Base-by-base conservation (phyloP, 1,140 invertebrate genomes). In the Helicoverpa zea region DNA sequence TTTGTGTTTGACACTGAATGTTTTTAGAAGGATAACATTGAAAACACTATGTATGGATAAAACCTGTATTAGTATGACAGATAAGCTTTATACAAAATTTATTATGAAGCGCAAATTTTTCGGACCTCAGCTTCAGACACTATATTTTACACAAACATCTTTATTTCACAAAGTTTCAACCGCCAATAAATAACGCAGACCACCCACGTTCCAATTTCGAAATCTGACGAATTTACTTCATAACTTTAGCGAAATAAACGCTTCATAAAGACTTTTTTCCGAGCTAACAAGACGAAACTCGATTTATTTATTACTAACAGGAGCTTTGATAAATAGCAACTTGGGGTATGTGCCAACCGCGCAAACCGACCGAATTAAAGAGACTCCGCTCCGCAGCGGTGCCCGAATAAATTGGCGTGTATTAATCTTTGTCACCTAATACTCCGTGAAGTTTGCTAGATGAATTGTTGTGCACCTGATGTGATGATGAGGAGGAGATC, bases 351-450 rank as follows among this genome's bases (percentile, higher is more conserved):
- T 54, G 75, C 59, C 59, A 66, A 76, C 74, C 58, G 74, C 59
- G 74, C 16, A 18, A 80, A 80, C 79, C 79, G 82, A 79, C 81
- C 76, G 76, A 86, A 86, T 86, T 84, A 82, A 81, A 83, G 81
- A 86, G 86, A 64, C 84, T 54, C 56, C 72, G 75, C 72, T 72
- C 51, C 49, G 78, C 58, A 82, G 73, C 82, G 59, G 64, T 74
- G 77, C 76, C 58, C 56, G 68, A 83, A 88, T 88, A 88, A 87
- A 89, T 89, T 87, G 88, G 77, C 76, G 81, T 54, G 78, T 87
- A 89, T 89, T 87, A 87, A 88, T 89, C 88, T 87, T 80, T 86
- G 88, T 88, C 88, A 86, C 84, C 88, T 89, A 88, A 88, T 89
- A 89, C 88, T 83, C 86, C 81, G 85, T 89, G 83, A 88, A 87